Evolutionary conservation across 2,113 vertebrate species (phyloP).

Genomic region (Pipa parva): DNA sequence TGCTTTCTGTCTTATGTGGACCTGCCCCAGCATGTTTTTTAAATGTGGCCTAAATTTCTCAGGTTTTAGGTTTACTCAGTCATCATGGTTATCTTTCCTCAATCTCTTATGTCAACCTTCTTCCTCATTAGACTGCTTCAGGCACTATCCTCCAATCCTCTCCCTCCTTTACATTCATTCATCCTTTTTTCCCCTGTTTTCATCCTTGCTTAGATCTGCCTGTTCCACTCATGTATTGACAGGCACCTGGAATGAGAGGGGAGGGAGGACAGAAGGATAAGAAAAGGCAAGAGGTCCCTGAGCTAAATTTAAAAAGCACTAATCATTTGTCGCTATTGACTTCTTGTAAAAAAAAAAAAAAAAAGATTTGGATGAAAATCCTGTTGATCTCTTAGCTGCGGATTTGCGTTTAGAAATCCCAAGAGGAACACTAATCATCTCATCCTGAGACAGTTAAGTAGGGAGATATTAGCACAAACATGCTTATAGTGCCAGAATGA

Average conservation of each 20-base stretch:
- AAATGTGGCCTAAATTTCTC: too few species aligned
- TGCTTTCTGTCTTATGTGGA: too few species aligned
- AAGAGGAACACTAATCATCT: not conserved
- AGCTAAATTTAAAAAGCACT: slow-evolving; percentile 37
- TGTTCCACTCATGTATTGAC: slow-evolving; percentile 13
- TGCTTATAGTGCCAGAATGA: slow-evolving; percentile 7
- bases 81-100: not conserved
- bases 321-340: slow-evolving; percentile 35
- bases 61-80: not conserved
- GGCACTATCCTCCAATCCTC: slow-evolving; percentile 4
- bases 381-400: slow-evolving; percentile 12
- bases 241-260: slow-evolving; percentile 20
- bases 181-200: slow-evolving; percentile 3
- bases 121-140: slow-evolving; percentile 7
- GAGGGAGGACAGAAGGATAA: slow-evolving; percentile 15
- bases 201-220: not conserved
- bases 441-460: slow-evolving; percentile 14
- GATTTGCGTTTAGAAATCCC: slow-evolving; percentile 15
- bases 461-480: slow-evolving; percentile 3
- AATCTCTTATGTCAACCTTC: not conserved
- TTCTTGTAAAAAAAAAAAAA: not conserved
- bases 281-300: slow-evolving; percentile 10
- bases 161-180: not conserved
- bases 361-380: slow-evolving; percentile 24
- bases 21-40: too few species aligned